These are phyloP conservation scores for Rotaria socialis DNA, from an alignment of 2,888 invertebrate genomes.

Conservation along the genomic window DNA sequence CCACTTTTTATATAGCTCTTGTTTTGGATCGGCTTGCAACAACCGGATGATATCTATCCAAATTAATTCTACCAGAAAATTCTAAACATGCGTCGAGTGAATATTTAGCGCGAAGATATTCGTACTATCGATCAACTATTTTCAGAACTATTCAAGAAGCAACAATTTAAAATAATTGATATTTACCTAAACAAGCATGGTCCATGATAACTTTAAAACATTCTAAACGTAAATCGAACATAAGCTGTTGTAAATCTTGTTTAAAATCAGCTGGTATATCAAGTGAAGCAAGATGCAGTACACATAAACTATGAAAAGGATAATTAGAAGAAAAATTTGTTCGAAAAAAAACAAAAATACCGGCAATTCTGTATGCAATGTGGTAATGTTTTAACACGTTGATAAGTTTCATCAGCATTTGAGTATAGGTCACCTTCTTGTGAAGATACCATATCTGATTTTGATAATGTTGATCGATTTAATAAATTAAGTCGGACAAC, in stretches of 20 bases:
- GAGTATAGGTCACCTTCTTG: background rate
- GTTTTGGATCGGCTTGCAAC: too few species aligned
- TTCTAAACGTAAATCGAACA: conserved; percentile 44
- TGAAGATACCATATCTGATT: background rate
- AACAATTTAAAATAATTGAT: too few species aligned
- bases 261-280: conserved; percentile 32
- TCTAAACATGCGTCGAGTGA: too few species aligned
- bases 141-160: too few species aligned
- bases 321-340: too few species aligned
- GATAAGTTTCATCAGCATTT: conserved; percentile 32
- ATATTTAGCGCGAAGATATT: too few species aligned
- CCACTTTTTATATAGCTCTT: too few species aligned
- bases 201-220: conserved; percentile 40
- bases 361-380: conserved; percentile 43
- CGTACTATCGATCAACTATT: too few species aligned
- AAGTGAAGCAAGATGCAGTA: conserved; percentile 34
- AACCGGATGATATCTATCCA: too few species aligned
- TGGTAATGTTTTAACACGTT: conserved; percentile 41
- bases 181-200: conserved; percentile 17
- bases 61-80: too few species aligned
- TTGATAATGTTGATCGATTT: background rate
- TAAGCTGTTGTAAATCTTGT: conserved; percentile 21
- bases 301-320: conserved; percentile 31
- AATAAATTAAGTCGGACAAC: conserved; percentile 41
- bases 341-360: too few species aligned